Base-by-base conservation (phyloP, 2,113 vertebrate species). In the Garra rufa region DNA sequence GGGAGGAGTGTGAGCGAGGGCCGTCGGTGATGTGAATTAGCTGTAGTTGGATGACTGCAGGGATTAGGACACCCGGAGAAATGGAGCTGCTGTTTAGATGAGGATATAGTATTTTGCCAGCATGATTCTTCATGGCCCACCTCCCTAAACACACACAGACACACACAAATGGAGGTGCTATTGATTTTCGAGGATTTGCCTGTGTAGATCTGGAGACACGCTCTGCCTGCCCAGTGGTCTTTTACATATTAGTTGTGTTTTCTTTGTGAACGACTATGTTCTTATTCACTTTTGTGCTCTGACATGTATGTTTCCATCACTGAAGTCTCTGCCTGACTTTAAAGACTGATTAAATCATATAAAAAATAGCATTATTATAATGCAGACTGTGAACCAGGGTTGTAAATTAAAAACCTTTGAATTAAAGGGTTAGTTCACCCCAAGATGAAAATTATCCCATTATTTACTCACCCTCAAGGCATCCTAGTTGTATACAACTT, bases 1-100 rank as follows among this genome's bases (percentile, higher is more conserved):
- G 55, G 6, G 38, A 55, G 21, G 14, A 30, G 30, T 43, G 6
- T 73, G 44, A 67, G 59, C 10, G 43, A 14, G 3, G 55, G 24
- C 80, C 82, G 57, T 44, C 83, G 85, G 87, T 86, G 83, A 75
- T 30, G 15, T 85, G 88, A 92, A 92, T 92, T 92, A 87, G 90
- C 85, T 92, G 87, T 89, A 89, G 89, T 77, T 90, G 88, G 92
- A 86, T 88, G 91, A 91, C 89, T 89, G 85, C 81, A 57, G 87
- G 92, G 91, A 93, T 94, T 92, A 92, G 46, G 44, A 69, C 81
- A 81, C 78, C 67, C 83, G 61, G 87, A 89, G 87, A 91, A 91
- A 92, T 89, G 85, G 87, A 92, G 92, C 90, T 71, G 63, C 82
- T 94, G 92, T 93, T 93, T 92, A 89, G 83, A 91, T 86, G 92